Conservation (phyloP, 2,888 invertebrate genomes). For the Aphidoletes aphidimyza region DNA sequence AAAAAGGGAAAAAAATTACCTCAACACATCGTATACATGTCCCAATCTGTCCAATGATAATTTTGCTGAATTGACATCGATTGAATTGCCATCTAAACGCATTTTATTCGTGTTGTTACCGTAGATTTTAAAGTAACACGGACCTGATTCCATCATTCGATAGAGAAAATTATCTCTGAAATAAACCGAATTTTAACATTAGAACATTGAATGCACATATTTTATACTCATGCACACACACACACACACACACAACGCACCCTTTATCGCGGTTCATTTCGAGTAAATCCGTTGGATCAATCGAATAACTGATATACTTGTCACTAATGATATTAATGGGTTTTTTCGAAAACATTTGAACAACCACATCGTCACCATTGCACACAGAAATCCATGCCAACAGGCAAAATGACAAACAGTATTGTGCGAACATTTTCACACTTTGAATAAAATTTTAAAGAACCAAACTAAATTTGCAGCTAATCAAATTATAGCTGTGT, state of each 20-base stretch:
- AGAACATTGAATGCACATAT: not conserved
- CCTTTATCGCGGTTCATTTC: constrained; percentile 56
- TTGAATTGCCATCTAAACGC: constrained; percentile 58
- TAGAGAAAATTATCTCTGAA: not conserved
- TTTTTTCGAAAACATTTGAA: constrained; percentile 72
- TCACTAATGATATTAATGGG: constrained; percentile 74
- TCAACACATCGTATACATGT: not conserved
- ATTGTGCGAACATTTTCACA: not conserved
- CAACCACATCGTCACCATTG: constrained; percentile 67
- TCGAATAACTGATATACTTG: constrained; percentile 78
- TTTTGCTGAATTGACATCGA: not conserved
- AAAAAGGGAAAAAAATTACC: too few species aligned
- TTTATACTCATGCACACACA: not conserved
- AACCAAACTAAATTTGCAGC: not conserved
- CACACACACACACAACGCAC: not conserved
- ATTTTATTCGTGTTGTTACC: constrained; percentile 9
- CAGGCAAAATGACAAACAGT: not conserved
- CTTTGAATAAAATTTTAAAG: not conserved
- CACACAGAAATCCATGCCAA: not conserved
- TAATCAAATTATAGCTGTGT: not conserved
- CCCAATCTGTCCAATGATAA: not conserved
- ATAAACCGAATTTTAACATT: not conserved
- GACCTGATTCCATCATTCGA: constrained; percentile 29
- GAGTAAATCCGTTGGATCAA: constrained; percentile 75
- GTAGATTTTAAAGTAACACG: constrained; percentile 22